Base-by-base conservation (phyloP, 2,797 vertebrate genomes). In the Rhinophrynus dorsalis region DNA sequence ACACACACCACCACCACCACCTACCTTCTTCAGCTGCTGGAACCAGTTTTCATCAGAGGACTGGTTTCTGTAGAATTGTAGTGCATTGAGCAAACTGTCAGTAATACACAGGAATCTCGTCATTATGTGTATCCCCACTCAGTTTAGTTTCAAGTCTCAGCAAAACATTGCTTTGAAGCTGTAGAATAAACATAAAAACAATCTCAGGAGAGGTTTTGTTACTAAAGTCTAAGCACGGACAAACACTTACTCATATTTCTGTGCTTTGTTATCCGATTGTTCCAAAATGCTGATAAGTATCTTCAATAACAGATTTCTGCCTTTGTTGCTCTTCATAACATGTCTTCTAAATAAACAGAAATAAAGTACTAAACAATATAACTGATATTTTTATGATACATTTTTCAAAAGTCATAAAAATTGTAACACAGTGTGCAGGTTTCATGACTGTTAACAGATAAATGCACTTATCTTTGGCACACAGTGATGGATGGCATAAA, bases 261-360 rank as follows among this genome's bases (percentile, higher is more conserved):
- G 74, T 33, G 75, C 78, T 60, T 75, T 78, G 33, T 29, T 79
- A 73, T 79, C 81, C 35, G 77, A 80, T 38, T 80, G 65, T 35
- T 81, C 71, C 69, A 85, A 68, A 63, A 83, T 79, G 59, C 78
- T 80, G 52, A 65, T 64, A n/a, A 76, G 79, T 56, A 37, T 77
- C 10, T 77, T 57, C 68, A 78, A 79, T 26, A 84, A 67, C 2
- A 66, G 74, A 17, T 77, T 70, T 58, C 74, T 78, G 68, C 77
- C 64, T 42, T 78, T 68, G 33, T 64, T 20, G 62, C 72, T 81
- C 75, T 73, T 74, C 59, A 23, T 35, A 50, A 40, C 17, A 58
- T 75, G 61, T 67, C 51, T 74, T 65, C 67, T 47, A 63, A 10
- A 65, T 12, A 2, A 15, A 73, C 6, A 75, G 75, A 24, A 50